A percentile compares a stretch with the other conserved stretches of the same genome.
phyloP scores from a whole-genome alignment of 1,140 invertebrate genomes.

The Meteorus sp. region DNA sequence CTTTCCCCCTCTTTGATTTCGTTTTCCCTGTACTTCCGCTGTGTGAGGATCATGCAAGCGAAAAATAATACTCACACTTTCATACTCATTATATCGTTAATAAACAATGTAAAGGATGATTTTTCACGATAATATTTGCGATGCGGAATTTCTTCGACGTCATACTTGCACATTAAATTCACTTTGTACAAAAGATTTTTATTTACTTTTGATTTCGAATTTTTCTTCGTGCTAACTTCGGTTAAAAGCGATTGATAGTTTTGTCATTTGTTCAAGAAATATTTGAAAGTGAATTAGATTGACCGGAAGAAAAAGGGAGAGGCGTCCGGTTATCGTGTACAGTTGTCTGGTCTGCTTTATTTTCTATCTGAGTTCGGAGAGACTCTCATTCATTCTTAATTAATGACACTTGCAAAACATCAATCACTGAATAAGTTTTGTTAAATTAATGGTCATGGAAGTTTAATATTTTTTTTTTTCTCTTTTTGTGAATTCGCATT shows the following conservation, averaged over 20 bases:
- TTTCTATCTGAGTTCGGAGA: too few species aligned
- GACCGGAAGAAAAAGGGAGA: conserved; percentile 14
- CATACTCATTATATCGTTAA: conserved; percentile 25
- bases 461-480: too few species aligned
- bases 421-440: conserved; percentile 10
- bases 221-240: neutral
- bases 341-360: neutral
- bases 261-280: too few species aligned
- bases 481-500: too few species aligned
- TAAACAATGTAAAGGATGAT: conserved; percentile 22
- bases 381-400: conserved; percentile 24
- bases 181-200: too few species aligned
- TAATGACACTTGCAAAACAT: conserved; percentile 20
- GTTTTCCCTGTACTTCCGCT: conserved; percentile 33
- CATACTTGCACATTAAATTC: too few species aligned
- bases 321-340: conserved; percentile 14
- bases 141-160: conserved; percentile 1
- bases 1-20: too few species aligned
- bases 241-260: neutral
- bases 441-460: neutral
- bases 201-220: too few species aligned
- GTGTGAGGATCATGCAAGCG: conserved; percentile 7
- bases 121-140: conserved; percentile 16
- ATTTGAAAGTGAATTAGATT: neutral
- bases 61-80: conserved; percentile 21